Base-by-base conservation (phyloP, 2,113 vertebrate genomes). In the Prunella himalayana region DNA sequence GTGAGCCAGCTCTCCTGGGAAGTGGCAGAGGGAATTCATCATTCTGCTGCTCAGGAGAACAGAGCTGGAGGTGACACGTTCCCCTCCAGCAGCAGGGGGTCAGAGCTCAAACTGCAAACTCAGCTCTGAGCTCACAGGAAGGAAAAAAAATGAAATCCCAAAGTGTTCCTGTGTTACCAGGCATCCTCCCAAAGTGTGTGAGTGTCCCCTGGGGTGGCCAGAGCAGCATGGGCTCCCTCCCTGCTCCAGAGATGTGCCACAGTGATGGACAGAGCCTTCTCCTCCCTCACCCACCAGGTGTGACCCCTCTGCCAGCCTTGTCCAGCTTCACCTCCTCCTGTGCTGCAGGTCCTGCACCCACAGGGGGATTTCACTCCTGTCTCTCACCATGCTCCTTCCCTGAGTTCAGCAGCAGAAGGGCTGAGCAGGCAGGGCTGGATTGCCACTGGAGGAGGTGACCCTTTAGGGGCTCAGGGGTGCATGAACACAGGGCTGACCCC, bases 351-450 rank as follows among this genome's bases (percentile, higher is more conserved):
- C 42, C 53, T 17, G 60, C 27, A 17, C 28, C 25, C 45, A 10
- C 13, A 2, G 0, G 14, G 51, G n/a, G 22, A 21, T 20, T 59
- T 77, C 11, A 4, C 20, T 71, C 31, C 0, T 0, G 27, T 66
- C 39, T 49, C 73, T 57, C n/a, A 21, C 27, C 41, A 5, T 0
- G 4, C 51, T 71, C 45, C 59, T 72, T 47, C 47, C 37, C 53
- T 25, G 57, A 13, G 13, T 18, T 42, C 75, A 63, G 64, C 47
- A n/a, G 41, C 4, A 37, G 13, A 6, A 9, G 15, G 37, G 65
- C 53, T 42, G 17, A 57, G 60, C 53, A 47, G 44, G 28, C 54
- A 39, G 27, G 10, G n/a, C 60, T 42, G 54, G n/a, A 4, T 41
- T 3, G 3, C 41, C 22, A 30, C 51, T 31, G 0, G 3, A 84